A percentile compares a stretch with the other conserved stretches of the same genome.
phyloP scores from a whole-genome alignment of 2,888 invertebrate species.

The Hyles lineata region DNA sequence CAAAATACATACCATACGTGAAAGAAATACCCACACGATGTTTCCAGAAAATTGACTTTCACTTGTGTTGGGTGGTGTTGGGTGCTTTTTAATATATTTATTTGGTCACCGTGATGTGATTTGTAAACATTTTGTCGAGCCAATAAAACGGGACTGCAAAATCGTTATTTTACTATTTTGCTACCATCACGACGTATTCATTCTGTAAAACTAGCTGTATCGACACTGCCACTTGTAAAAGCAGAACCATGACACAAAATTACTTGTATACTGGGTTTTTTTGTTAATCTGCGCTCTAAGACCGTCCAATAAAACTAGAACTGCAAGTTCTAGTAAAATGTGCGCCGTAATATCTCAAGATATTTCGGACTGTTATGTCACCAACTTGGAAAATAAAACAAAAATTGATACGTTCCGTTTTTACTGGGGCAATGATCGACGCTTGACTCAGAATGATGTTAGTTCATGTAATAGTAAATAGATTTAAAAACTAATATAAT shows the following conservation, averaged over 20 bases:
- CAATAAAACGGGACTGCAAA: too few relatives aligned
- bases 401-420: background rate
- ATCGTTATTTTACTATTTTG: too few relatives aligned
- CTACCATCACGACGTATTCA: too few relatives aligned
- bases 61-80: too few relatives aligned
- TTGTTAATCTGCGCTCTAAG: slow-evolving; percentile 19
- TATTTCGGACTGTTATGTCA: slow-evolving; percentile 24
- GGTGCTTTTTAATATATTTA: too few relatives aligned
- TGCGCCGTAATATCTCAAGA: background rate
- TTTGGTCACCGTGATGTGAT: too few relatives aligned
- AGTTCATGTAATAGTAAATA: too few relatives aligned
- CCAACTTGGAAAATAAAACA: slow-evolving; percentile 16
- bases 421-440: slow-evolving; percentile 10
- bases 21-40: too few relatives aligned
- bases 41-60: too few relatives aligned
- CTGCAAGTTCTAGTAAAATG: background rate
- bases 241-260: slow-evolving; percentile 22
- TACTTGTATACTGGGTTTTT: background rate
- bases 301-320: background rate
- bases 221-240: slow-evolving; percentile 5
- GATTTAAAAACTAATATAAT: too few relatives aligned
- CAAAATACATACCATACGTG: too few relatives aligned
- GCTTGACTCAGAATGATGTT: background rate
- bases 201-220: background rate
- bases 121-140: too few relatives aligned